A percentile compares a stretch with the other conserved stretches of the same genome.
Evolutionary conservation across 2,888 invertebrate species (phyloP).

Genomic region (Malachius bipustulatus): DNA sequence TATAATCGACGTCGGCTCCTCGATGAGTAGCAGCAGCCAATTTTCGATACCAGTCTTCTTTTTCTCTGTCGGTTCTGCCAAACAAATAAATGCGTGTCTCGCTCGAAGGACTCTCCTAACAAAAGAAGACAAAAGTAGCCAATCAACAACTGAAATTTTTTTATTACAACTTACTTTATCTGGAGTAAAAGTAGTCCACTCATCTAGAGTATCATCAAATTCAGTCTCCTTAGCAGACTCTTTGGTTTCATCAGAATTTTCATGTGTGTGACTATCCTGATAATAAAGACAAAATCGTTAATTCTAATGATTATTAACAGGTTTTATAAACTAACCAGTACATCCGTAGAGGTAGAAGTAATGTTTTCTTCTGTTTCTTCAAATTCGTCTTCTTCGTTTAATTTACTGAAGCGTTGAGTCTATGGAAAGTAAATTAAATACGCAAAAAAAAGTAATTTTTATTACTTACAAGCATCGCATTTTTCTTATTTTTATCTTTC

Average conservation of each 20-base stretch:
- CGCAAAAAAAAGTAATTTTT: no score
- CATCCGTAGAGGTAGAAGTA: conserved; percentile 1
- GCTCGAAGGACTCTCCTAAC: conserved; percentile 21
- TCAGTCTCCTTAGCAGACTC: neutral
- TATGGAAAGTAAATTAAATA: conserved; percentile 17
- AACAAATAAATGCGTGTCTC: conserved; percentile 38
- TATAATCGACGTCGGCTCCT: conserved; percentile 11
- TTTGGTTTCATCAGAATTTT: conserved; percentile 1
- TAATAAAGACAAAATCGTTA: neutral
- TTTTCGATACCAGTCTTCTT: conserved; percentile 71
- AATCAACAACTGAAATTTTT: neutral
- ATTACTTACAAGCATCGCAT: conserved; percentile 41
- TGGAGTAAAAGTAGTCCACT: neutral
- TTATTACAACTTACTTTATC: no score
- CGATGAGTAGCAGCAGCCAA: conserved; percentile 28
- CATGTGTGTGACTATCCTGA: neutral
- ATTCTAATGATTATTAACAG: no score
- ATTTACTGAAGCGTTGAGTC: conserved; percentile 30
- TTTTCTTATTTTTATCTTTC: conserved; percentile 32
- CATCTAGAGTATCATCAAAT: neutral
- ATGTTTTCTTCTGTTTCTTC: conserved; percentile 3
- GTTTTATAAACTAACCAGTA: no score
- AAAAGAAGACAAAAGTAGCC: conserved; percentile 6
- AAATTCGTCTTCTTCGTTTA: conserved; percentile 28
- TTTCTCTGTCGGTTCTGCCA: conserved; percentile 76